Evolutionary conservation across 2,113 vertebrate species (phyloP).

Genomic region (Colossoma macropomum): DNA sequence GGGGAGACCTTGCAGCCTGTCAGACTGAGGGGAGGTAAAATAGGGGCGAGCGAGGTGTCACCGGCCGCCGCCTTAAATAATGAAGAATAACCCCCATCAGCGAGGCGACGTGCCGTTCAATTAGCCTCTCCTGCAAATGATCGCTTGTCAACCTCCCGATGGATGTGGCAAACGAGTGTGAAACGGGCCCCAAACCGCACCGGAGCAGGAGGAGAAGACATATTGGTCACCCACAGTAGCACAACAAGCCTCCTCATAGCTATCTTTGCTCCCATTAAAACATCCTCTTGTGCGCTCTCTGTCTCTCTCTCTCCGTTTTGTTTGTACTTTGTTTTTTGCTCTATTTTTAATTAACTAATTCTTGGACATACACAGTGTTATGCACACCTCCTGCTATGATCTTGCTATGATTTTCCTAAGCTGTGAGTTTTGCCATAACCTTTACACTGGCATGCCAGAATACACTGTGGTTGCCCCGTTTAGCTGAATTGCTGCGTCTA

Average conservation of each 20-base stretch:
- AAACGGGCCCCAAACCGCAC: slow-evolving; percentile 76
- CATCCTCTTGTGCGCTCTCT: neutral
- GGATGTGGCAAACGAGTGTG: slow-evolving; percentile 89
- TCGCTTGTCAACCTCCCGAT: slow-evolving; percentile 87
- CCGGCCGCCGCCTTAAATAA: slow-evolving; percentile 75
- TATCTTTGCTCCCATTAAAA: neutral
- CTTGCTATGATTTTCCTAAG: too few relatives aligned
- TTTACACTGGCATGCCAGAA: too few relatives aligned
- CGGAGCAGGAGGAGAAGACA: neutral
- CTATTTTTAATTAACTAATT: neutral
- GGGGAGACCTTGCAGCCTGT: slow-evolving; percentile 75
- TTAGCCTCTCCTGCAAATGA: slow-evolving; percentile 91
- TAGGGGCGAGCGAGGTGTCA: slow-evolving; percentile 63
- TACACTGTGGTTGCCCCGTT: too few relatives aligned
- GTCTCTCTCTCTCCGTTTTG: neutral
- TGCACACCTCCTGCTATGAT: too few relatives aligned
- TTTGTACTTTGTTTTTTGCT: neutral
- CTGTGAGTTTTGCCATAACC: too few relatives aligned
- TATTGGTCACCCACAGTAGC: slow-evolving; percentile 30
- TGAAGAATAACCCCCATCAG: slow-evolving; percentile 93
- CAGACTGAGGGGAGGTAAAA: slow-evolving; percentile 69
- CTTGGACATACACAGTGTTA: too few relatives aligned
- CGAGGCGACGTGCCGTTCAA: slow-evolving; percentile 89
- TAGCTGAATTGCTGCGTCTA: too few relatives aligned
- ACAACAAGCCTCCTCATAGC: slow-evolving; percentile 7